A percentile compares a stretch with the other conserved stretches of the same genome.
These are phyloP conservation scores for Brachypteracias leptosomus DNA, from an alignment of 2,113 vertebrate species.

Conservation along the genomic window DNA sequence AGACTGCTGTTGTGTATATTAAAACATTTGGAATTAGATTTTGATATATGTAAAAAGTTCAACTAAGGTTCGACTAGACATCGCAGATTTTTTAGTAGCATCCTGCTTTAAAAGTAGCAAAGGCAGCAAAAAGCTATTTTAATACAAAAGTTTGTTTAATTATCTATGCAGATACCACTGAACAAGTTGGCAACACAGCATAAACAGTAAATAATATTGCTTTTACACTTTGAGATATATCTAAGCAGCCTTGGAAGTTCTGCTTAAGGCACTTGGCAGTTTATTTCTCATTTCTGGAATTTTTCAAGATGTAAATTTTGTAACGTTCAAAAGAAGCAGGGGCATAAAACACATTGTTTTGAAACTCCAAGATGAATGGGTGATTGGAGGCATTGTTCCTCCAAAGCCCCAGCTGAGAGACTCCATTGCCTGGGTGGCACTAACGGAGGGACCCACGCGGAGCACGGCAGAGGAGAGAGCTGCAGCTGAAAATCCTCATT, in stretches of 20 bases:
- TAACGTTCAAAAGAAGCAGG: conserved; percentile 64
- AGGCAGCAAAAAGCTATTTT: background rate
- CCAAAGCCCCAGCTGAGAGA: conserved; percentile 64
- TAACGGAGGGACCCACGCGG: conserved; percentile 27
- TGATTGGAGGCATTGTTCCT: conserved; percentile 26
- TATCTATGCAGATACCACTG: conserved; percentile 27
- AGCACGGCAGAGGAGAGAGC: conserved; percentile 6
- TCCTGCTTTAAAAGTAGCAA: conserved; percentile 40
- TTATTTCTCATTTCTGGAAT: conserved; percentile 53
- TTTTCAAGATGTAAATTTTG: conserved; percentile 53
- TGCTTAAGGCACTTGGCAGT: conserved; percentile 44
- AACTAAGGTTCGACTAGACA: background rate
- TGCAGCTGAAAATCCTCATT: conserved; percentile 54
- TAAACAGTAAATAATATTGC: conserved; percentile 9
- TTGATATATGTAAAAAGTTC: background rate
- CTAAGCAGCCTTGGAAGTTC: conserved; percentile 13
- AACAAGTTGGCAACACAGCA: conserved; percentile 19
- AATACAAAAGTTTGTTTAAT: conserved; percentile 30
- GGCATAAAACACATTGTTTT: conserved; percentile 65
- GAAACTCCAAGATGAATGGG: conserved; percentile 63
- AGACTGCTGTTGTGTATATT: background rate
- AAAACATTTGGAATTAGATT: conserved; percentile 27
- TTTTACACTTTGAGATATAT: background rate
- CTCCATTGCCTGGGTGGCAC: conserved; percentile 52
- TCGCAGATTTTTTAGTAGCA: background rate